A percentile compares a stretch with the other conserved stretches of the same genome.
phyloP scores from a whole-genome alignment of 2,888 invertebrate genomes.

The Merodon equestris region DNA sequence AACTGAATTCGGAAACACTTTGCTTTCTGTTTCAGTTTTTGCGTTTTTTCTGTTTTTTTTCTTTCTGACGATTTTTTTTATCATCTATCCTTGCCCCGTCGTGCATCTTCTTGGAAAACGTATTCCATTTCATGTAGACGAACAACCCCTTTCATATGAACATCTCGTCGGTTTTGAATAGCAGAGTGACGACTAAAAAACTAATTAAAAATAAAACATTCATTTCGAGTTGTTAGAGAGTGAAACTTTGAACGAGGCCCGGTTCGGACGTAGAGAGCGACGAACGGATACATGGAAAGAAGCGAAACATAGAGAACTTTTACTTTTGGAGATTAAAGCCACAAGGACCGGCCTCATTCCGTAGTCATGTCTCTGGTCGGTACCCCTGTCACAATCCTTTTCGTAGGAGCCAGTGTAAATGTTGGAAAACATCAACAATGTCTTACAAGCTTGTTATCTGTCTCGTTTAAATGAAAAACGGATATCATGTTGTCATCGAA shows the following conservation, averaged over 20 bases:
- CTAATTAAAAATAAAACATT: slow-evolving; percentile 69
- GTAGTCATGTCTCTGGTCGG: not conserved
- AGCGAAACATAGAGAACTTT: slow-evolving; percentile 41
- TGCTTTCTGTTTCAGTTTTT: slow-evolving; percentile 5
- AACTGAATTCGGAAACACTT: slow-evolving; percentile 39
- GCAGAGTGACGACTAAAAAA: slow-evolving; percentile 34
- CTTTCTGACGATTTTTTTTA: too few species aligned
- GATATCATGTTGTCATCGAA: slow-evolving; percentile 60
- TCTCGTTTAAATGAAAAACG: slow-evolving; percentile 63
- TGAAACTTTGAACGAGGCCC: slow-evolving; percentile 31
- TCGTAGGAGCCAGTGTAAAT: not conserved
- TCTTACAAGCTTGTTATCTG: slow-evolving; percentile 53
- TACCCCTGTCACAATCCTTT: too few species aligned
- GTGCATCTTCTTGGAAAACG: slow-evolving; percentile 37
- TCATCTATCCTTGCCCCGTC: not conserved
- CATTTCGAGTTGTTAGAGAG: slow-evolving; percentile 57
- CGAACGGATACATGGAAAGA: too few species aligned
- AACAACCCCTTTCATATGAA: too few species aligned
- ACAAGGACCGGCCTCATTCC: slow-evolving; percentile 39
- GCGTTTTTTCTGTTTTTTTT: not conserved
- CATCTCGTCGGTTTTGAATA: slow-evolving; percentile 21
- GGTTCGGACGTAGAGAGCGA: too few species aligned
- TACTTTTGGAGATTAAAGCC: slow-evolving; percentile 49
- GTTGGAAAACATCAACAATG: slow-evolving; percentile 59
- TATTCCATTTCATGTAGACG: slow-evolving; percentile 46